A percentile compares a stretch with the other conserved stretches of the same genome.
Conservation (phyloP, 2,797 vertebrate species). For the Masticophis lateralis region DNA sequence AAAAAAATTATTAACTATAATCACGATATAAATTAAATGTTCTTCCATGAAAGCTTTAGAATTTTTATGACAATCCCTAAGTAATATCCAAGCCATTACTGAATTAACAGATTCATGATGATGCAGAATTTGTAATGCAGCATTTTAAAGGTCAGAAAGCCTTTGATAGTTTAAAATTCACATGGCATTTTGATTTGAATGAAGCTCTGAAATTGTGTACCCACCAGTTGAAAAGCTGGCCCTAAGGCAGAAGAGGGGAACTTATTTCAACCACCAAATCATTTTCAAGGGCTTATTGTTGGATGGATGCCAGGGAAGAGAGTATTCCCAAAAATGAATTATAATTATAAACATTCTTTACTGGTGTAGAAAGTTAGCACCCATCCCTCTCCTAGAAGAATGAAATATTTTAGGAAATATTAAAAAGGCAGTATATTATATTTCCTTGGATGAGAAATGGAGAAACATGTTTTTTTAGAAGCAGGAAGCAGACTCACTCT, state of each 20-base stretch:
- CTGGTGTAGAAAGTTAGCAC: background rate
- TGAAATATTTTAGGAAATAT: too few relatives aligned
- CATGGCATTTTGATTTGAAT: conserved; percentile 16
- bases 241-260: background rate
- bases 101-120: conserved; percentile 39
- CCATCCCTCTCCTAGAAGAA: too few relatives aligned
- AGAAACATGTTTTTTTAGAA: too few relatives aligned
- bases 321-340: background rate
- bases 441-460: too few relatives aligned
- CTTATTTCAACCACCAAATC: background rate
- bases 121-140: conserved; percentile 18
- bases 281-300: background rate
- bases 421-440: too few relatives aligned
- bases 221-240: background rate
- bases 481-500: too few relatives aligned
- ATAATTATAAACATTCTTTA: background rate
- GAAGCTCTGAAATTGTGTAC: background rate
- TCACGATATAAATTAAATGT: conserved; percentile 35
- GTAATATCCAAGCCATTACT: conserved; percentile 16
- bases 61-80: conserved; percentile 30
- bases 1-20: conserved; percentile 30
- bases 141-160: conserved; percentile 41
- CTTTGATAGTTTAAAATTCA: conserved; percentile 24
- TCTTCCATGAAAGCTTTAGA: conserved; percentile 44
- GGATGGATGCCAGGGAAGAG: background rate